Base-by-base conservation (phyloP, 2,888 invertebrate species). In the Rotaria magnacalcarata region DNA sequence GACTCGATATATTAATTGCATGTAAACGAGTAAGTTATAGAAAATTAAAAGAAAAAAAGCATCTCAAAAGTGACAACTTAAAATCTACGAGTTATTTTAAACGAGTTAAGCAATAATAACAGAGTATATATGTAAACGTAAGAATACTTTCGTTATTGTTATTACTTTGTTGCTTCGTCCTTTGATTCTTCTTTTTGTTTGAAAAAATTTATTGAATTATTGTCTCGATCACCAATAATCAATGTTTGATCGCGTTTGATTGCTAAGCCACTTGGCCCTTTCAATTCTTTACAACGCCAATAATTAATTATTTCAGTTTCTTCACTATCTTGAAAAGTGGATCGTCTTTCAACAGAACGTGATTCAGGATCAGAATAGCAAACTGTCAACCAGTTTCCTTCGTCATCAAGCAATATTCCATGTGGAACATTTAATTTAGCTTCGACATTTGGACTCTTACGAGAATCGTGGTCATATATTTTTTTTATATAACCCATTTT, bases 401-500 rank as follows among this genome's bases (percentile, higher is more conserved):
- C n/a, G 5, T 80, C 24, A 3, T 80, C 80, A n/a, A 80, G 47
- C 47, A 80, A 80, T 24, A 80, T 80, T 4, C 80, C 80, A n/a
- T 80, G 80, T 47, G 80, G 80, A 3, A 80, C 80, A 80, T 80
- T 24, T 47, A 80, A 47, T 80, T 47, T 43, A 47, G 47, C 24
- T 67, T 67, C 67, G 1, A 7, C 34, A 67, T 67, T 67, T 67
- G 67, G 24, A 14, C 24, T 14, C 2, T 47, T 80, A n/a, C 47
- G 43, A 11, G 80, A n/a, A 6, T 80, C 80, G n/a, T 80, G 47
- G 34, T 80, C 80, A 47, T 80, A 80, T 4, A 80, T 80, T 47
- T 80, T 80, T 21, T 80, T 24, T n/a, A 80, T 80, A n/a, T 80
- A 80, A 47, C 80, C 80, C 80, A 80, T 80, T 47, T 80, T 80